These are phyloP conservation scores for Brachionus plicatilis DNA, from an alignment of 1,140 invertebrate species.

Conservation along the genomic window DNA sequence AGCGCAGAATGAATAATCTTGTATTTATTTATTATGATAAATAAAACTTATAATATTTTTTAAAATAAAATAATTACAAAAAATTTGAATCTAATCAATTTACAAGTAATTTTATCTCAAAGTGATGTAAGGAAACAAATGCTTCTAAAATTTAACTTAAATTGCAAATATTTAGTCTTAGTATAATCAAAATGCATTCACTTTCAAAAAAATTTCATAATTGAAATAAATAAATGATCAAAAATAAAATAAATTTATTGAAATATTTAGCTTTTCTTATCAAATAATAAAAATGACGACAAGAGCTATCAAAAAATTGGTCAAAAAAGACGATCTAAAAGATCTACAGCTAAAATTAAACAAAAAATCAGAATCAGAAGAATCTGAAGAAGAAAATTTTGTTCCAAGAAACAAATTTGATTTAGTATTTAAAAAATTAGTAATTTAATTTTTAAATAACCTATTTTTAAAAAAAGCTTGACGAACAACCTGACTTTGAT, in stretches of 20 bases:
- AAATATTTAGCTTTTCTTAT: not conserved
- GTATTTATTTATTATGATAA: not conserved
- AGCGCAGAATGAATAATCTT: no score
- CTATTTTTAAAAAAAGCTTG: not conserved
- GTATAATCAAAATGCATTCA: not conserved
- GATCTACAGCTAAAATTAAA: not conserved
- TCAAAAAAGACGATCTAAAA: conserved; percentile 35
- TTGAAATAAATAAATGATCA: not conserved
- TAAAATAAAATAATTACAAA: not conserved
- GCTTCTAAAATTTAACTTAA: not conserved
- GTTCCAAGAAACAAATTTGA: conserved; percentile 24
- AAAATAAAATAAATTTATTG: not conserved
- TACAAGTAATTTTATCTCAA: no score
- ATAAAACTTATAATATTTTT: not conserved
- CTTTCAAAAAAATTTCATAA: not conserved
- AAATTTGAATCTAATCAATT: not conserved
- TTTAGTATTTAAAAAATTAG: not conserved
- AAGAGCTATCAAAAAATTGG: conserved; percentile 35
- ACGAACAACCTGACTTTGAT: not conserved
- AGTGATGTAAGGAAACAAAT: not conserved
- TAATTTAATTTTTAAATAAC: no score
- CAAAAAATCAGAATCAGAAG: not conserved
- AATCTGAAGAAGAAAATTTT: conserved; percentile 21
- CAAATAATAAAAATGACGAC: not conserved
- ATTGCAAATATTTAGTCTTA: not conserved